phyloP scores from a whole-genome alignment of 2,888 invertebrate genomes.

The Iphiclides podalirius region DNA sequence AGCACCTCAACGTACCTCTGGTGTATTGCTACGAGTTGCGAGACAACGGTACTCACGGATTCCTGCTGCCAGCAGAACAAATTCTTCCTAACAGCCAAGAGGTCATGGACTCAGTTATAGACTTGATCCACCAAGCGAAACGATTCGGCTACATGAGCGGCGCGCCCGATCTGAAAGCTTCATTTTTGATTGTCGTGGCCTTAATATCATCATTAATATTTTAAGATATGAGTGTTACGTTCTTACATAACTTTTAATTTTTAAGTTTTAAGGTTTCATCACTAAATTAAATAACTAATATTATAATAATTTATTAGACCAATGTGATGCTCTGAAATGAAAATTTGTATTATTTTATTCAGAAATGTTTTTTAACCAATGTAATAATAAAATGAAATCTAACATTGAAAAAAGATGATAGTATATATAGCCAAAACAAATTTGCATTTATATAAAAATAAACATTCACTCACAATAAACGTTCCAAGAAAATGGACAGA shows the following conservation, averaged over 20 bases:
- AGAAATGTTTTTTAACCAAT: no score
- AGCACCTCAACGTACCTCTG: constrained; percentile 80
- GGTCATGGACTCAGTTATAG: constrained; percentile 70
- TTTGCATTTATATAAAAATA: no score
- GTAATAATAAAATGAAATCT: no score
- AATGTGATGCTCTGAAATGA: no score
- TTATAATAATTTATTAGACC: no score
- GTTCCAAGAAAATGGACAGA: no score
- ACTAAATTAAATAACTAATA: background rate
- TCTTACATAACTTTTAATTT: no score
- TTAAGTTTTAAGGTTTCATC: background rate
- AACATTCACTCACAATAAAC: no score
- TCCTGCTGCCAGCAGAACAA: constrained; percentile 83
- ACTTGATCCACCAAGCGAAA: constrained; percentile 56
- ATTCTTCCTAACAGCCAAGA: constrained; percentile 83
- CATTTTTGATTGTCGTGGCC: constrained; percentile 1
- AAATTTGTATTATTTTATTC: no score
- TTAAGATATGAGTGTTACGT: background rate
- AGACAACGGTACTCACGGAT: constrained; percentile 84
- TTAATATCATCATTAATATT: background rate
- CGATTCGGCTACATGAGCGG: constrained; percentile 54
- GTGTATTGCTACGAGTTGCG: constrained; percentile 86
- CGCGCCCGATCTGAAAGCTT: constrained; percentile 15
- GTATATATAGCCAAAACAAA: no score
- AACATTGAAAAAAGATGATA: no score